A percentile compares a stretch with the other conserved stretches of the same genome.
phyloP scores from a whole-genome alignment of 1,140 invertebrate genomes.

The Phymastichus coffea region DNA sequence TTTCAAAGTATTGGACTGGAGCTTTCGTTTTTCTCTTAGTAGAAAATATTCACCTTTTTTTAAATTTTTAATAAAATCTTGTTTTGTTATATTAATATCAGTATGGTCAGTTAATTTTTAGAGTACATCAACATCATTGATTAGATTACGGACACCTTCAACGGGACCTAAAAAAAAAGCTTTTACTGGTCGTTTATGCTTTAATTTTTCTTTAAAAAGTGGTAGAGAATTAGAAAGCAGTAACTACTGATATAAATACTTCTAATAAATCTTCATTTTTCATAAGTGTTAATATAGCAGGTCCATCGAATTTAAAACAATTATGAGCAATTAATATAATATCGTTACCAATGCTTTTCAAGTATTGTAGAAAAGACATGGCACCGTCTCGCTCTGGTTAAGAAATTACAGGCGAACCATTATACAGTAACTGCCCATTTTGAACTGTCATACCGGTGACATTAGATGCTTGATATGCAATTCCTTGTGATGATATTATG shows the following conservation, averaged over 20 bases:
- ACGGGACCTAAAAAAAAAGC: not conserved
- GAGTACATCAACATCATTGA: constrained; percentile 10
- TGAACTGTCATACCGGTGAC: not conserved
- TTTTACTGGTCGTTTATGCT: constrained; percentile 3
- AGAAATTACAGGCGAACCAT: not conserved
- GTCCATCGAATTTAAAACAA: constrained; percentile 14
- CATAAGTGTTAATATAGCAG: constrained; percentile 2
- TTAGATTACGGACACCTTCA: not conserved
- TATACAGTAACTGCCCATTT: not conserved
- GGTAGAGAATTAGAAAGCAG: constrained; percentile 17
- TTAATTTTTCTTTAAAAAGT: constrained; percentile 13
- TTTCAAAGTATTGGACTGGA: not conserved
- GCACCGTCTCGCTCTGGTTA: not conserved
- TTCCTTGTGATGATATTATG: no score
- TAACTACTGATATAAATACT: not conserved
- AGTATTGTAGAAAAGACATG: not conserved
- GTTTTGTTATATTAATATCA: constrained; percentile 9
- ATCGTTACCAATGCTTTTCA: not conserved
- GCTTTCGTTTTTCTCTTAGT: no score
- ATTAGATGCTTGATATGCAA: not conserved
- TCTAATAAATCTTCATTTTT: constrained; percentile 2
- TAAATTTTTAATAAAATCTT: constrained; percentile 4
- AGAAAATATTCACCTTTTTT: no score
- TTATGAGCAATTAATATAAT: not conserved
- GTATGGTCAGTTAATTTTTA: constrained; percentile 9